phyloP scores from a whole-genome alignment of 2,113 vertebrate genomes.

The rabbit (Oryctolagus cuniculus) region DNA sequence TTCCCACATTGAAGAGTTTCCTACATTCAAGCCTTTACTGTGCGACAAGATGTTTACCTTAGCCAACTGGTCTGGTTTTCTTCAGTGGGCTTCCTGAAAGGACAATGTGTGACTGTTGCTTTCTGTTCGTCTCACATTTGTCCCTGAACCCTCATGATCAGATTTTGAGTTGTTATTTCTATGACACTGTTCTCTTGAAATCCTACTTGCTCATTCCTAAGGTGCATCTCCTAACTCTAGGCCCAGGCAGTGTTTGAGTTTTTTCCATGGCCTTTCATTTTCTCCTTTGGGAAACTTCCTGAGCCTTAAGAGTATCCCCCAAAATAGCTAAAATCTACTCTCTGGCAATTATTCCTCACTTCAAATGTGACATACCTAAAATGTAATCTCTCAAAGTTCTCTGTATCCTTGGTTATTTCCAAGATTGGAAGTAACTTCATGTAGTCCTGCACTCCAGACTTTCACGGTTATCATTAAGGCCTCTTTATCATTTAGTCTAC shows the following conservation, averaged over 20 bases:
- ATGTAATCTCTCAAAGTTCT: not conserved
- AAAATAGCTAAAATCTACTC: not conserved
- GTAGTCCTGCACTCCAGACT: not conserved
- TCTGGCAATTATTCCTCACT: not conserved
- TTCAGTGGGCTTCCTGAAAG: not conserved
- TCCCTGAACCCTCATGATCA: not conserved
- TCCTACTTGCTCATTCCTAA: not conserved
- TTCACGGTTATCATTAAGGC: not conserved
- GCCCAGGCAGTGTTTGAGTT: accelerated
- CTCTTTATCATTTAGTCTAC: not conserved
- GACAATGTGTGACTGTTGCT: not conserved
- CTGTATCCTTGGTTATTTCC: not conserved
- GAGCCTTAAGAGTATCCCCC: not conserved
- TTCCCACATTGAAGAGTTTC: not conserved
- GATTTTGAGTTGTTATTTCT: not conserved
- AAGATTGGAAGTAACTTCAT: not conserved
- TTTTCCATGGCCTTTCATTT: not conserved
- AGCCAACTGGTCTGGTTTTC: not conserved
- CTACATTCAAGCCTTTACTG: not conserved
- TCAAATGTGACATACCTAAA: not conserved
- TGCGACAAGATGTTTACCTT: not conserved
- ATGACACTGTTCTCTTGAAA: not conserved
- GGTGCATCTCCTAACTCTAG: not conserved
- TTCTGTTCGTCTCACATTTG: not conserved
- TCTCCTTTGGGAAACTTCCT: not conserved